Percentiles rank a stretch among this genome's conserved stretches.
These are phyloP conservation scores for Perodicticus potto DNA, from an alignment of 2,797 vertebrate species.

Conservation along the genomic window DNA sequence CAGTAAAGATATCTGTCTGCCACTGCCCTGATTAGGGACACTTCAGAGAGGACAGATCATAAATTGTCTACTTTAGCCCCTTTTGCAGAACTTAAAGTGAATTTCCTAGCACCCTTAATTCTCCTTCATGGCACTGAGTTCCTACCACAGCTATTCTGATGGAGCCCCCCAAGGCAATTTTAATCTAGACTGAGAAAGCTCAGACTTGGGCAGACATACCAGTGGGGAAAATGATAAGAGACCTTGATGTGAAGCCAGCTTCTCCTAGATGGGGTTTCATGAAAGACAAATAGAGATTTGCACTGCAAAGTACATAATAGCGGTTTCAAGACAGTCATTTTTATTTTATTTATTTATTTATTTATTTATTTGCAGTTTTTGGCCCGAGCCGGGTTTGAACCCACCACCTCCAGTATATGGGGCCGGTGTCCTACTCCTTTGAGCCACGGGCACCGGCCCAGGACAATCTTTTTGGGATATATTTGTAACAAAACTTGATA, in stretches of 20 bases:
- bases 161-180: not conserved
- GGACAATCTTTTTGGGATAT: not conserved
- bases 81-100: not conserved
- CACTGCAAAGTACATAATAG: not conserved
- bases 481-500: not conserved
- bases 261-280: not conserved
- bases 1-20: not conserved
- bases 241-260: not conserved
- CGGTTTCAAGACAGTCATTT: not conserved
- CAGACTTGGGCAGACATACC: not conserved
- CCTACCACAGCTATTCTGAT: not conserved
- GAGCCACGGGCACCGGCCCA: not conserved
- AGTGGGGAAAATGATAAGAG: not conserved
- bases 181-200: not conserved
- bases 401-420: too few species aligned
- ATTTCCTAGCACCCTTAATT: not conserved
- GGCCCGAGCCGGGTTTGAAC: not conserved
- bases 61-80: not conserved
- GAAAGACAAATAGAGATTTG: not conserved
- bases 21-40: not conserved
- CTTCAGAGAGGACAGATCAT: not conserved
- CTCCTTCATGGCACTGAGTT: not conserved
- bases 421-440: too few species aligned
- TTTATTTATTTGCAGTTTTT: too few species aligned
- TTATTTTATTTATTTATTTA: too few species aligned